phyloP scores from a whole-genome alignment of 2,797 vertebrate genomes.

The Clarias laeviceps region DNA sequence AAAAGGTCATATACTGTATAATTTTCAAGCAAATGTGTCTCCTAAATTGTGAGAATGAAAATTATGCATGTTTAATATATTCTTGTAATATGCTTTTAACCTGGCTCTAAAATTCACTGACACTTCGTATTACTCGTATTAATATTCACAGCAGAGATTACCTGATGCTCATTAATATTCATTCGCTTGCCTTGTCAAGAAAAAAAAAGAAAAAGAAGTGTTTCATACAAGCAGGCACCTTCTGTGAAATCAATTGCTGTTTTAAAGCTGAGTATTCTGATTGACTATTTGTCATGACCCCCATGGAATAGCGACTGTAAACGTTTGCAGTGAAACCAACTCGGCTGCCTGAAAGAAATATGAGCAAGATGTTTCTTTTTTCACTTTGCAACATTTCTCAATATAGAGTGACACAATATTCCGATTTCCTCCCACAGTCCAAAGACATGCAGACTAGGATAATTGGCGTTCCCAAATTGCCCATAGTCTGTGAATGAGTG shows the following conservation, averaged over 20 bases:
- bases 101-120: neutral
- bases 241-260: neutral
- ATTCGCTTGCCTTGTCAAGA: neutral
- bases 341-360: neutral
- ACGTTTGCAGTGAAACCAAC: neutral
- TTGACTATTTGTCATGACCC: neutral
- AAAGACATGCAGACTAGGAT: too few relatives aligned
- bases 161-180: slow-evolving; percentile 6
- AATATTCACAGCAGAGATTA: neutral
- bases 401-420: too few relatives aligned
- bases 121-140: neutral
- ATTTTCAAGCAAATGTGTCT: neutral
- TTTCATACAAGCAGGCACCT: neutral
- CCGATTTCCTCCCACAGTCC: too few relatives aligned
- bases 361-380: neutral
- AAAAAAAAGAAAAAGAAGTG: neutral
- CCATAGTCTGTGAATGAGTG: too few relatives aligned
- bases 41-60: neutral
- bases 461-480: too few relatives aligned
- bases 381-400: neutral
- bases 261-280: neutral
- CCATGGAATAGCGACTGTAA: neutral
- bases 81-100: neutral
- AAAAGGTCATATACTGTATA: neutral
- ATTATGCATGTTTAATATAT: neutral